Conservation (phyloP, 2,888 invertebrate species). For the Ectemnius lituratus region DNA sequence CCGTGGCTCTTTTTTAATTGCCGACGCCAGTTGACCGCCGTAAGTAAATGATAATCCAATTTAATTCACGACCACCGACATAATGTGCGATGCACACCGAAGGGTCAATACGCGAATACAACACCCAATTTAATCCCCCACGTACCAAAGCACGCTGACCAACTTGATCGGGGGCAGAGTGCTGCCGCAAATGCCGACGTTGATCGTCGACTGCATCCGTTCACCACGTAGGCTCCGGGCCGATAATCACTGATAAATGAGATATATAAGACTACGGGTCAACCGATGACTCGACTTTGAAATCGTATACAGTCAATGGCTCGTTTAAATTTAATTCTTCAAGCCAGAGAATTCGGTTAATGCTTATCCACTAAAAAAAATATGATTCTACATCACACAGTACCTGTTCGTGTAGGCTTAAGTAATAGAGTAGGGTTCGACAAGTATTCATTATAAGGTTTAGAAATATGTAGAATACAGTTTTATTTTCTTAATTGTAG, state of each 20-base stretch:
- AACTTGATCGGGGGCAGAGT: conserved; percentile 31
- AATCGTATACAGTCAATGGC: not conserved
- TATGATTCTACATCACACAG: conserved; percentile 1
- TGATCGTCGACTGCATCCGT: not conserved
- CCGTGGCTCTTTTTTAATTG: conserved; percentile 37
- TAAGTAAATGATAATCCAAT: conserved; percentile 46
- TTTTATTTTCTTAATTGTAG: conserved; percentile 19
- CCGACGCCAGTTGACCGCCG: conserved; percentile 34
- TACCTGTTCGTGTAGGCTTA: too few relatives aligned
- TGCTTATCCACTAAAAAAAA: conserved; percentile 29
- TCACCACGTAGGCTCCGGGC: not conserved
- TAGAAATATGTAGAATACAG: conserved; percentile 20
- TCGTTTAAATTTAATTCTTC: too few relatives aligned
- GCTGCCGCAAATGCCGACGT: too few relatives aligned
- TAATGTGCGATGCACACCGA: conserved; percentile 16
- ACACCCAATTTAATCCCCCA: not conserved
- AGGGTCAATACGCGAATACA: conserved; percentile 23
- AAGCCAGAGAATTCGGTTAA: not conserved
- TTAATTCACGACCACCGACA: conserved; percentile 29
- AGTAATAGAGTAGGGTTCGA: conserved; percentile 3
- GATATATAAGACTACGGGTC: not conserved
- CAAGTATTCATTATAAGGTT: conserved; percentile 6
- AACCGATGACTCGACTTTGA: not conserved
- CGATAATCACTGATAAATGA: conserved; percentile 13
- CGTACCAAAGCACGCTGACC: conserved; percentile 30